Evolutionary conservation across 2,113 vertebrate genomes (phyloP).

Genomic region (Ranitomeya variabilis): DNA sequence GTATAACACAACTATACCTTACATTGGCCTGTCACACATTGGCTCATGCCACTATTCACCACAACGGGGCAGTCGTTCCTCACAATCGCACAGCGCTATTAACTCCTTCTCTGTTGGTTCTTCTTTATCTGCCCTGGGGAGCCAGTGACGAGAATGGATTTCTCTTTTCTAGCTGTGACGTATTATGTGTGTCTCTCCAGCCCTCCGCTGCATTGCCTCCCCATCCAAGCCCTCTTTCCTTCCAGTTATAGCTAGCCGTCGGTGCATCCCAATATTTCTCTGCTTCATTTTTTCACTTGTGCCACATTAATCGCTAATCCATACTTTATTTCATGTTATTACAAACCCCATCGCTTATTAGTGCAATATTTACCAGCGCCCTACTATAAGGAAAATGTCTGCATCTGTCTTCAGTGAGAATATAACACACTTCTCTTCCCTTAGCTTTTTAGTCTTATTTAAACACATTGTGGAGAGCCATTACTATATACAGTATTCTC

Average conservation of each 20-base stretch:
- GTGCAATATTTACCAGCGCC: constrained; percentile 18
- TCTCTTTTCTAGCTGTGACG: constrained; percentile 50
- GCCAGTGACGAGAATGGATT: constrained; percentile 43
- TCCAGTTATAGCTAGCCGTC: constrained; percentile 5
- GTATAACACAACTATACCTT: neutral
- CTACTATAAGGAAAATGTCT: neutral
- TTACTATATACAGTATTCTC: neutral
- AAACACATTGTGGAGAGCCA: neutral
- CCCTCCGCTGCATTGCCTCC: constrained; percentile 34
- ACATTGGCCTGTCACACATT: neutral
- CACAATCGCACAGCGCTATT: neutral
- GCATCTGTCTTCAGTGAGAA: neutral
- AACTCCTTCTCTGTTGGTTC: constrained; percentile 37
- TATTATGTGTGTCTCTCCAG: constrained; percentile 48
- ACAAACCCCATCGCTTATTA: constrained; percentile 8
- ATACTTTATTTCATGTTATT: neutral
- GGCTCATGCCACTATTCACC: neutral
- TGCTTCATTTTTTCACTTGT: neutral
- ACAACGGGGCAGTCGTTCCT: constrained; percentile 27
- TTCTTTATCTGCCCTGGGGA: constrained; percentile 47
- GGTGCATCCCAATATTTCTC: constrained; percentile 7
- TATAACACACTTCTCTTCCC: neutral
- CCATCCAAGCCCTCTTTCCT: neutral
- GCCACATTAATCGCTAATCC: constrained; percentile 25
- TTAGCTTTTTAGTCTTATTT: neutral